phyloP scores from a whole-genome alignment of 2,113 vertebrate species.

The Phaetusa simplex region DNA sequence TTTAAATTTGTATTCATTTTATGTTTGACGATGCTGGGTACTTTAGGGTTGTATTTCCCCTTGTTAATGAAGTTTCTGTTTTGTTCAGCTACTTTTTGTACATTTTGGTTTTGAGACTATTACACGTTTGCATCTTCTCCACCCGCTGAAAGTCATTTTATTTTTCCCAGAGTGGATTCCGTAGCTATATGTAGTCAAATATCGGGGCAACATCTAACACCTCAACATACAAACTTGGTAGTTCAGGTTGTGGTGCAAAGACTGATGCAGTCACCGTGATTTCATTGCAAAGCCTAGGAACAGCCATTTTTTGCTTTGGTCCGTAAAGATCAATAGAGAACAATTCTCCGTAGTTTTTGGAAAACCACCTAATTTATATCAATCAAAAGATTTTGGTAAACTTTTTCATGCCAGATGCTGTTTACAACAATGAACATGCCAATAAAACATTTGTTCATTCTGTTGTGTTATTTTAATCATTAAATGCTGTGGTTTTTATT shows the following conservation, averaged over 20 bases:
- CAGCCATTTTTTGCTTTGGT: constrained; percentile 71
- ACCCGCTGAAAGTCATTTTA: constrained; percentile 56
- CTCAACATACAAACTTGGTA: constrained; percentile 53
- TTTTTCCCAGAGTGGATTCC: constrained; percentile 65
- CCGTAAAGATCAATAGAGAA: constrained; percentile 71
- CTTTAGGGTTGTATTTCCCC: constrained; percentile 68
- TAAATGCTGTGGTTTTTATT: constrained; percentile 64
- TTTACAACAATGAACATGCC: constrained; percentile 95
- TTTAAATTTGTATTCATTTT: constrained; percentile 71
- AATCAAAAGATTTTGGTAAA: constrained; percentile 81
- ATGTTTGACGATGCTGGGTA: constrained; percentile 70
- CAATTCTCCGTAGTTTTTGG: constrained; percentile 71
- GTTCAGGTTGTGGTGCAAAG: constrained; percentile 61
- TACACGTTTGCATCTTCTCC: constrained; percentile 69
- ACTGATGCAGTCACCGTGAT: constrained; percentile 65
- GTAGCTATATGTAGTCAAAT: constrained; percentile 69
- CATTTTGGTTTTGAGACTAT: constrained; percentile 69
- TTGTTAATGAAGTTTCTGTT: constrained; percentile 70
- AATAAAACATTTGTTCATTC: constrained; percentile 88
- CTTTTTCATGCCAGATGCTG: constrained; percentile 90
- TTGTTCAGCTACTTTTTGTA: constrained; percentile 70
- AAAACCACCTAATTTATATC: constrained; percentile 81
- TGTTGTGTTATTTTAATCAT: constrained; percentile 78
- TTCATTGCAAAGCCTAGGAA: constrained; percentile 70
- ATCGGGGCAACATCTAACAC: constrained; percentile 62